Evolutionary conservation across 2,888 invertebrate species (phyloP), one percentile per base, ranked within the genome.

Genomic region (Drosophila melanosoma): DNA sequence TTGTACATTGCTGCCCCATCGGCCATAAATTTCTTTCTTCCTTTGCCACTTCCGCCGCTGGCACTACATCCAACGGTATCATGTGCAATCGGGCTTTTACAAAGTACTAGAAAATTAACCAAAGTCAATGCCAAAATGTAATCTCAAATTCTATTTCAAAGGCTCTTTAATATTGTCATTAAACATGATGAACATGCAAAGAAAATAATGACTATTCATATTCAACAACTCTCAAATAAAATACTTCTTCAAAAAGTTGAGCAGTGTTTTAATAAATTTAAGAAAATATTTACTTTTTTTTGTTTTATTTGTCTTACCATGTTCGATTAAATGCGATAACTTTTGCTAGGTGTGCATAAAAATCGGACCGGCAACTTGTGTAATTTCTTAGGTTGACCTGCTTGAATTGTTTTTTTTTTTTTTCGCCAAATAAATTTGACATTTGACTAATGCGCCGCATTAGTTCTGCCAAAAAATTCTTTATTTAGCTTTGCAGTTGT

Each of bases 381-480:
- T 65, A 74, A 52, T 58, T 62, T 61, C 40, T 32, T n/a, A 40
- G 67, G 64, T 69, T 67, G 23, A 33, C 65, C 68, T 77, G 65
- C 33, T 69, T 56, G 71, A 76, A 79, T 69, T 70, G 68, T 70
- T 80, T 79, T 5, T 29, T 29, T 29, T 26, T 3, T 26, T 76
- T 62, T 65, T 74, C 62, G 66, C 71, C 77, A 73, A 73, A 75
- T 72, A 82, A 77, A 83, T 87, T 78, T 78, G 84, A 83, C 83
- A 83, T 88, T 88, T 87, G 83, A 88, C 86, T 83, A 87, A 87
- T 87, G 82, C 82, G 59, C 63, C 63, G 72, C 86, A 87, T 87
- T 88, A 88, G 86, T 87, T 87, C 85, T 76, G 85, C 79, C 87
- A 81, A 78, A 82, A 83, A 82, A 78, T 74, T 87, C 81, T 75